Evolutionary conservation across 2,113 vertebrate species (phyloP).

Genomic region (Ginglymostoma cirratum): DNA sequence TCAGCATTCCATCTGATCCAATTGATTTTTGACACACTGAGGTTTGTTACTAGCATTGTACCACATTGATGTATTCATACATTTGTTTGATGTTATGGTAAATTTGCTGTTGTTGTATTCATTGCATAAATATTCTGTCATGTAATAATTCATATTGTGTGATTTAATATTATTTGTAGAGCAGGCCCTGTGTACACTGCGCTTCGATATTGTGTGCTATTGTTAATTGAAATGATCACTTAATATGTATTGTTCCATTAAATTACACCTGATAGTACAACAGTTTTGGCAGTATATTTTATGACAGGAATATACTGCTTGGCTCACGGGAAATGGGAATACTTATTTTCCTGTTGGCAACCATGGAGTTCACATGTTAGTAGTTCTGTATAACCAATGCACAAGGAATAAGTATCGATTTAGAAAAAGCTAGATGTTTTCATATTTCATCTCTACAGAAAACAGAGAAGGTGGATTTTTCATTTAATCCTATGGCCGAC

Average conservation of each 20-base stretch:
- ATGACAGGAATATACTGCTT: neutral
- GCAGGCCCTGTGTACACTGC: neutral
- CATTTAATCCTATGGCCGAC: conserved; percentile 76
- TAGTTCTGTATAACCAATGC: neutral
- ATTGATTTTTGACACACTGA: neutral
- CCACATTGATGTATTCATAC: neutral
- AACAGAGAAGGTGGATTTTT: conserved; percentile 73
- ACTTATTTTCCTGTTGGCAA: neutral
- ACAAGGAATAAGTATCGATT: neutral
- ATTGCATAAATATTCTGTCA: neutral
- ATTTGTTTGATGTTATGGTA: neutral
- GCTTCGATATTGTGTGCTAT: neutral
- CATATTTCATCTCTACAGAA: conserved; percentile 54
- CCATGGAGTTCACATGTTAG: neutral
- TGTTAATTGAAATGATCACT: neutral
- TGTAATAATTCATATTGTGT: neutral
- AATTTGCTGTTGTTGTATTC: neutral
- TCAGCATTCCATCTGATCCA: neutral
- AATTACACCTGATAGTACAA: neutral
- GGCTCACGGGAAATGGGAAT: neutral
- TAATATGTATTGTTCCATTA: neutral
- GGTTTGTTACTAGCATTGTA: neutral
- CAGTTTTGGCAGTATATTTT: neutral
- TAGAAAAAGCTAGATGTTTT: neutral
- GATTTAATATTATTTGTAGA: neutral